Evolutionary conservation across 2,797 vertebrate genomes (phyloP), one percentile per base, ranked within the genome.

Genomic region (Chaenodraco wilsoni): DNA sequence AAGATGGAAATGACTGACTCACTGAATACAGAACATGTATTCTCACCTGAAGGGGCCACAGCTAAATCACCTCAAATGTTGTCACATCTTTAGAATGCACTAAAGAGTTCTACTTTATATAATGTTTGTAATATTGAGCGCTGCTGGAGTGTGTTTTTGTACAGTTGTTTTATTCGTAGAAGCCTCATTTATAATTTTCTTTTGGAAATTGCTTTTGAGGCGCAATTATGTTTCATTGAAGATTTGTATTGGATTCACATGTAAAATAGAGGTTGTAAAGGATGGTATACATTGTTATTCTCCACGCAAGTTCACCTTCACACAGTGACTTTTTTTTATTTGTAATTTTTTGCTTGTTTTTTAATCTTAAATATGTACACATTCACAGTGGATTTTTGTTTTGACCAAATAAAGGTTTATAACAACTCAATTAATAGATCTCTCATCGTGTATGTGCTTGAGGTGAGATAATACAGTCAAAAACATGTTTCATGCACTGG

Each of bases 361-460:
- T 3, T 16, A 49, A 45, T 5, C 27, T 57, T 65, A 61, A 55
- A 71, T 62, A 21, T 86, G 21, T 72, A 61, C 57, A 79, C 46
- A 60, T 48, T 70, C 72, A 77, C 71, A 55, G 13, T 67, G 63
- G 51, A 11, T 63, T 74, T 83, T 82, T 84, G 58, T 86, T 81
- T 70, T 67, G 69, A 79, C 66, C 70, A 79, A 93, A 91, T 91
- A 92, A 93, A 90, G 74, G 70, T 85, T 87, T 86, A 68, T 74
- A 65, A 87, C 76, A 65, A 77, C 69, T 73, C 59, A 49, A 64
- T 57, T 21, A 67, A 31, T 0, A 2, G 40, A 13, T 11, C 23
- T 58, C 0, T 3, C 23, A 12, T 9, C 5, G 31, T 58, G 7
- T 37, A 6, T 37, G 33, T 37, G 33, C 33, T 37, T 37, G 33